phyloP scores from a whole-genome alignment of 2,113 vertebrate genomes.

The Ctenomys sociabilis region DNA sequence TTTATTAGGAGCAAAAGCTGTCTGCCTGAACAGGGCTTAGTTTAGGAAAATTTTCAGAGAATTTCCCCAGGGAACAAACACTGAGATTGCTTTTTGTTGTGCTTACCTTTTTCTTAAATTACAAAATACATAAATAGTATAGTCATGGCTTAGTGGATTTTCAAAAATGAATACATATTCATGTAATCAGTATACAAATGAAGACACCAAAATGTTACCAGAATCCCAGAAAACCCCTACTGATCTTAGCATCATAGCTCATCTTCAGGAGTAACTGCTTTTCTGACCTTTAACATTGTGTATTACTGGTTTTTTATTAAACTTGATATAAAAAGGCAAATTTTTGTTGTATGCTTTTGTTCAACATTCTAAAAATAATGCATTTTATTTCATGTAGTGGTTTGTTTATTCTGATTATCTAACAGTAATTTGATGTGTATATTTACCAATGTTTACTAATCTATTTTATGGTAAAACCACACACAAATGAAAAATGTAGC shows the following conservation, averaged over 20 bases:
- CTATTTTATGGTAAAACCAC: neutral
- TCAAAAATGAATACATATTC: neutral
- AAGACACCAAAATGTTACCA: neutral
- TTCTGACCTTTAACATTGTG: neutral
- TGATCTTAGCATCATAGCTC: neutral
- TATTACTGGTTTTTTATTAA: neutral
- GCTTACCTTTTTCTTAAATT: slow-evolving; percentile 22
- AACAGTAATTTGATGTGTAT: neutral
- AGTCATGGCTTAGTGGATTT: neutral
- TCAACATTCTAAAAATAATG: neutral
- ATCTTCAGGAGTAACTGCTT: neutral
- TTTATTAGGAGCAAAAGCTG: neutral
- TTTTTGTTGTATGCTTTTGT: neutral
- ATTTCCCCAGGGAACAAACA: neutral
- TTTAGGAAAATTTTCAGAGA: neutral
- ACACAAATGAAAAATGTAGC: neutral
- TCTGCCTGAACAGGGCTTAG: neutral
- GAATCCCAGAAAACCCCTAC: neutral
- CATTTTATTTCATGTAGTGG: neutral
- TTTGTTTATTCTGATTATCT: neutral
- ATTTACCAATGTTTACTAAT: neutral
- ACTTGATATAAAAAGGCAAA: neutral
- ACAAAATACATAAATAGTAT: neutral
- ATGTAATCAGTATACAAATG: neutral
- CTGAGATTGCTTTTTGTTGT: neutral